A percentile compares a stretch with the other conserved stretches of the same genome.
These are phyloP conservation scores for Scylla paramamosain DNA, from an alignment of 1,140 invertebrate species.

Conservation along the genomic window DNA sequence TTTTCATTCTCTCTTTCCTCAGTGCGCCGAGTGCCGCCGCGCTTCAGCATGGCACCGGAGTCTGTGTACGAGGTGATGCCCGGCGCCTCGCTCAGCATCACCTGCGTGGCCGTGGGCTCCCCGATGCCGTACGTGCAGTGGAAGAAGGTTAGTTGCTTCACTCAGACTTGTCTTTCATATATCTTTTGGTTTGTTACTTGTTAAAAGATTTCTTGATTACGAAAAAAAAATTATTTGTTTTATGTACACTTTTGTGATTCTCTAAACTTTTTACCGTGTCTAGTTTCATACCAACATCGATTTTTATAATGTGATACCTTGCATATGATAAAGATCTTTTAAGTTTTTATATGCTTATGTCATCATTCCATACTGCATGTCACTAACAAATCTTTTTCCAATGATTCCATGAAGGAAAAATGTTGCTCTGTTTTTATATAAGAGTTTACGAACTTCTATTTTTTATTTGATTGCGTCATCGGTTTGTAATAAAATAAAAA, in stretches of 20 bases:
- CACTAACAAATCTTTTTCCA: too few relatives aligned
- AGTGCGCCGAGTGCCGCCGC: conserved; percentile 96
- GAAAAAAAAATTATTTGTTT: not conserved
- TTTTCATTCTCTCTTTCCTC: conserved; percentile 79
- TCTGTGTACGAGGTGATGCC: conserved; percentile 92
- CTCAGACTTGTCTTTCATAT: not conserved
- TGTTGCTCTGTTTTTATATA: too few relatives aligned
- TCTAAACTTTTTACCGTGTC: too few relatives aligned
- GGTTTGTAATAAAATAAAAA: too few relatives aligned
- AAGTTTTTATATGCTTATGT: too few relatives aligned
- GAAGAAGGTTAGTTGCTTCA: conserved; percentile 86
- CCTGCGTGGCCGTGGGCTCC: conserved; percentile 97
- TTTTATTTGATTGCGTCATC: too few relatives aligned
- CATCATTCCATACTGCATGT: too few relatives aligned
- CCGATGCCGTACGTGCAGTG: conserved; percentile 99
- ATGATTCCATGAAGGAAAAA: too few relatives aligned
- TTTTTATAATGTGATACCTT: too few relatives aligned
- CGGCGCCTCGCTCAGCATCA: conserved; percentile 93
- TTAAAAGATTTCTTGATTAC: conserved; percentile 26
- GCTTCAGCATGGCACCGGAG: conserved; percentile 95
- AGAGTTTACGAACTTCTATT: too few relatives aligned
- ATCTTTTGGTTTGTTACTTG: conserved; percentile 46
- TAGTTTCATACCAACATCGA: too few relatives aligned
- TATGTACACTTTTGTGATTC: not conserved
- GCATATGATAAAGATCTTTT: too few relatives aligned